These are phyloP conservation scores for Drosophila demipolita DNA, from an alignment of 2,888 invertebrate genomes.

Conservation along the genomic window DNA sequence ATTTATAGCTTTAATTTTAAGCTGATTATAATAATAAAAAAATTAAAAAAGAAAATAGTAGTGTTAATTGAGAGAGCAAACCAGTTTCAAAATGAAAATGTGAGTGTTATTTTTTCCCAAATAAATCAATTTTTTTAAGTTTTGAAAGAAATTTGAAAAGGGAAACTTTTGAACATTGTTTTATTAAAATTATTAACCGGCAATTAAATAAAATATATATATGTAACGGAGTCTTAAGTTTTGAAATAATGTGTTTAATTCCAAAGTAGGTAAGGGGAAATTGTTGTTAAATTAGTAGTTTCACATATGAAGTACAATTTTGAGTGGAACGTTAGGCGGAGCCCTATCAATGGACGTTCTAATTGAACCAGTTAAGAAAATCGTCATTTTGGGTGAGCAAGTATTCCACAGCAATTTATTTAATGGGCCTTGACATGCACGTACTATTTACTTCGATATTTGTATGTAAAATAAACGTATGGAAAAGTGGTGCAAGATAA, in stretches of 20 bases:
- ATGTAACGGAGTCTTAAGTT: background rate
- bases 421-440: slow-evolving; percentile 33
- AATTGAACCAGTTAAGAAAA: slow-evolving; percentile 6
- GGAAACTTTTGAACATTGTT: background rate
- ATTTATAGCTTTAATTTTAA: background rate
- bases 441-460: background rate
- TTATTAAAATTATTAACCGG: background rate
- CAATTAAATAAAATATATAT: background rate
- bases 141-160: background rate
- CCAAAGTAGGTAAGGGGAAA: background rate
- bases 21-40: background rate
- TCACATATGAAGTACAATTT: background rate
- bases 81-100: background rate
- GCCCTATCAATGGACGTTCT: background rate
- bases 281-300: background rate
- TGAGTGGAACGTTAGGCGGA: background rate
- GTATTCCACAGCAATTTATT: slow-evolving; percentile 21
- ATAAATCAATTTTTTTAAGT: background rate
- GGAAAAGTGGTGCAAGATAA: slow-evolving; percentile 14
- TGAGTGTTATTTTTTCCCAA: background rate
- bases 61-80: background rate
- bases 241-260: background rate
- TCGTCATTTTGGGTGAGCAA: slow-evolving; percentile 7
- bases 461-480: background rate
- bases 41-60: no score